Conservation (phyloP, 2,113 vertebrate species). For the Neolamprologus longior region DNA sequence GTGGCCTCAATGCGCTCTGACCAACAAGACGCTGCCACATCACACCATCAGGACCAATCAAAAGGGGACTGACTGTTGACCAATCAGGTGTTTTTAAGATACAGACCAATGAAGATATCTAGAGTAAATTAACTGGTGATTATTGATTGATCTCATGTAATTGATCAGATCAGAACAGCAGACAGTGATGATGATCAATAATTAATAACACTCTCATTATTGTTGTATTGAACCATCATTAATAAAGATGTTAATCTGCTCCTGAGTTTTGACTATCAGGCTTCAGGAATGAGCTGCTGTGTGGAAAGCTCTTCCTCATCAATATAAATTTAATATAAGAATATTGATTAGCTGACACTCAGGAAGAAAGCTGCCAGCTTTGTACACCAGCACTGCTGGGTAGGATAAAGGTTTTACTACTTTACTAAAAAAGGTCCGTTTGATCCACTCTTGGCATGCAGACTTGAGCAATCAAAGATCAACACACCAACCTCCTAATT, state of each 20-base stretch:
- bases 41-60: background rate
- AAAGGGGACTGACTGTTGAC: background rate
- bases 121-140: background rate
- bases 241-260: background rate
- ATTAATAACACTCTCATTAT: background rate
- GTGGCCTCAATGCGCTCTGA: conserved; percentile 51
- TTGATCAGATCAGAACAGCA: background rate
- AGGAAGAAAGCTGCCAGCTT: background rate
- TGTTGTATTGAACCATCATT: background rate
- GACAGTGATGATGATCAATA: background rate
- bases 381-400: background rate
- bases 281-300: background rate
- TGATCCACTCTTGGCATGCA: background rate
- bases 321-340: background rate
- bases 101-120: background rate
- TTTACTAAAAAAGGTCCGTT: background rate
- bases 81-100: background rate
- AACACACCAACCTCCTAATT: background rate
- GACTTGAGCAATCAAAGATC: background rate
- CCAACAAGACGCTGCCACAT: background rate
- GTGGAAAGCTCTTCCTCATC: background rate
- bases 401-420: background rate
- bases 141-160: background rate
- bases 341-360: background rate
- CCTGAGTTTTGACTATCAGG: background rate